Base-by-base conservation (phyloP, 2,113 vertebrate genomes). In the Uropsilus gracilis region DNA sequence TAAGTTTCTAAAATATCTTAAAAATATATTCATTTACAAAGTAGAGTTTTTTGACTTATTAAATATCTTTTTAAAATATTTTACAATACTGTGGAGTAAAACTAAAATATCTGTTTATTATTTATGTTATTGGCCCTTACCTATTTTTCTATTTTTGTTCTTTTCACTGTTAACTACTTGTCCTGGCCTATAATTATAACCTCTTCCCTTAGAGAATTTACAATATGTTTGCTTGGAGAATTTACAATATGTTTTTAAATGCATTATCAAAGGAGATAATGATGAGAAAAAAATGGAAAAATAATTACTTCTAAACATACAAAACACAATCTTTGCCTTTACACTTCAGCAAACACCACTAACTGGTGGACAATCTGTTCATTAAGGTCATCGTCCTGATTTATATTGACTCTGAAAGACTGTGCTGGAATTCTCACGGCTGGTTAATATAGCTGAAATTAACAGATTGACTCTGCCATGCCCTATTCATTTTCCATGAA, bases 401-500 rank as follows among this genome's bases (percentile, higher is more conserved):
- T 90, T 63, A 95, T 91, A 89, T 71, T 91, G 95, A 91, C 72
- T 86, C 50, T 61, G 89, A 95, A 86, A 91, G 84, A 44, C 44
- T 46, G 78, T 89, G 66, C 80, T 71, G 69, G 42, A 80, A 91
- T 83, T 87, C 90, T 77, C 72, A 34, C 28, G 87, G 64, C 87
- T 93, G 66, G 84, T 94, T 96, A 97, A 94, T 94, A 95, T n/a
- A 86, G 89, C 80, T 66, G n/a, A 97, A 97, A 96, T 97, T 93
- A 97, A 94, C 95, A 96, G 93, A 95, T 93, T 97, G 95, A 96
- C 96, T 97, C 84, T 90, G 86, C 91, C 94, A 86, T 97, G 95
- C 93, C 95, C 95, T 93, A 87, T 94, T 96, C 95, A 97, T 97
- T 97, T 96, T 89, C 91, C 96, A 95, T 96, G 95, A 97, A 95